Percentiles rank a stretch among this genome's conserved stretches.
Conservation (phyloP, 1,140 invertebrate species). For the Heliconius eleuchia region DNA sequence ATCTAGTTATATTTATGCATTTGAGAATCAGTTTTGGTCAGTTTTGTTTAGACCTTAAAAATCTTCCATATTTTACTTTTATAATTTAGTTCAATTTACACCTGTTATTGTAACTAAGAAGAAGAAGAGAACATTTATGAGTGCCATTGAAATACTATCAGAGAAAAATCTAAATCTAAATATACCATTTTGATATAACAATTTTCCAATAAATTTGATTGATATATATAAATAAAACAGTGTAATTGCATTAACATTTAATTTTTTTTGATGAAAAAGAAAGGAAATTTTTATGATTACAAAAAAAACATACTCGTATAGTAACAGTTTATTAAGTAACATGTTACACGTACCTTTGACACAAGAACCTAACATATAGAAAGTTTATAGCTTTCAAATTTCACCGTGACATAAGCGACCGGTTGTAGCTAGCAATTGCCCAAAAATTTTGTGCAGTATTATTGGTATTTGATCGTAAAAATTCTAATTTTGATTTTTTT, state of each 20-base stretch:
- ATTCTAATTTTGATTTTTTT: not conserved
- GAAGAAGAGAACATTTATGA: no score
- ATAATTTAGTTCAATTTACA: no score
- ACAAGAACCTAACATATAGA: slow-evolving; percentile 43
- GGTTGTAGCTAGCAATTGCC: slow-evolving; percentile 34
- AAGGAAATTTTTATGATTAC: not conserved
- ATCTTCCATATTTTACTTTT: no score
- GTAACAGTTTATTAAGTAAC: slow-evolving; percentile 27
- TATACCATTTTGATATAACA: no score
- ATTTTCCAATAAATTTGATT: no score
- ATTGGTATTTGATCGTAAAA: slow-evolving; percentile 1
- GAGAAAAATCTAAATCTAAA: no score
- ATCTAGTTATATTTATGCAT: slow-evolving; percentile 36
- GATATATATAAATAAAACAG: no score
- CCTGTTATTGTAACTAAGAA: no score
- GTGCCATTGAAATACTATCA: no score
- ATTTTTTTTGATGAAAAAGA: not conserved
- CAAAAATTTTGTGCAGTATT: slow-evolving; percentile 31
- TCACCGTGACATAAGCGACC: slow-evolving; percentile 43
- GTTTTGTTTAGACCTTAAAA: not conserved
- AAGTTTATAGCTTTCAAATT: slow-evolving; percentile 49
- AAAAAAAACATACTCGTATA: not conserved
- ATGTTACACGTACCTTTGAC: slow-evolving; percentile 30
- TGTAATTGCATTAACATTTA: not conserved
- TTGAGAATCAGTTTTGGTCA: slow-evolving; percentile 13